Percentiles rank a stretch among this genome's conserved stretches.
Conservation (phyloP, 2,888 invertebrate genomes). For the Xanthostigma xanthostigma region DNA sequence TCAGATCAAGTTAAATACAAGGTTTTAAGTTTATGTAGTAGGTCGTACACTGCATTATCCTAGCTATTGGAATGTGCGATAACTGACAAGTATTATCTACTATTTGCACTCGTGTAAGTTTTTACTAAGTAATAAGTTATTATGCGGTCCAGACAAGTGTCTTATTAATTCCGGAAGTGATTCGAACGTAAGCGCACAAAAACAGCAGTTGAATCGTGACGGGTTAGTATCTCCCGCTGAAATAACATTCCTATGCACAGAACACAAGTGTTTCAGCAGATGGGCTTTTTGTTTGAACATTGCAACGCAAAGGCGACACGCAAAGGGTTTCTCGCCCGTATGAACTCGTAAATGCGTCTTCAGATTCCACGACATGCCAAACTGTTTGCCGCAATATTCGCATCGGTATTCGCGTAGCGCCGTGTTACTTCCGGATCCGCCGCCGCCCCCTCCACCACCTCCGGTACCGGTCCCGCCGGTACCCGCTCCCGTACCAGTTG, state of each 20-base stretch:
- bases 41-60: no score
- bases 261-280: conserved; percentile 73
- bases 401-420: conserved; percentile 69
- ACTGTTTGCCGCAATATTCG: conserved; percentile 80
- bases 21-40: no score
- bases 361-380: conserved; percentile 86
- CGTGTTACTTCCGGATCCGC: conserved; percentile 28
- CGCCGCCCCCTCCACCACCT: conserved; percentile 29
- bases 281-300: conserved; percentile 89
- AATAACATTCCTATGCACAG: conserved; percentile 77
- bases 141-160: conserved; percentile 77
- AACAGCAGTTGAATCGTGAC: conserved; percentile 68
- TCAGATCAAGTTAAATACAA: no score
- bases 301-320: conserved; percentile 75
- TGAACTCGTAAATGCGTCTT: conserved; percentile 79
- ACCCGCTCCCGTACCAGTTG: conserved; percentile 11
- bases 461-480: conserved; percentile 22
- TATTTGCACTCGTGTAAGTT: conserved; percentile 58
- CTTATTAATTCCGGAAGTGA: conserved; percentile 74
- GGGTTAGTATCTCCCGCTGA: conserved; percentile 65
- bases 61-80: no score
- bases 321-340: conserved; percentile 80
- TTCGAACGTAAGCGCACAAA: conserved; percentile 74
- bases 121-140: conserved; percentile 73
- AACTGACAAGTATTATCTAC: background rate